Evolutionary conservation across 2,797 vertebrate species (phyloP), one percentile per base, ranked within the genome.

Genomic region (Mormyrus hasselquistii): DNA sequence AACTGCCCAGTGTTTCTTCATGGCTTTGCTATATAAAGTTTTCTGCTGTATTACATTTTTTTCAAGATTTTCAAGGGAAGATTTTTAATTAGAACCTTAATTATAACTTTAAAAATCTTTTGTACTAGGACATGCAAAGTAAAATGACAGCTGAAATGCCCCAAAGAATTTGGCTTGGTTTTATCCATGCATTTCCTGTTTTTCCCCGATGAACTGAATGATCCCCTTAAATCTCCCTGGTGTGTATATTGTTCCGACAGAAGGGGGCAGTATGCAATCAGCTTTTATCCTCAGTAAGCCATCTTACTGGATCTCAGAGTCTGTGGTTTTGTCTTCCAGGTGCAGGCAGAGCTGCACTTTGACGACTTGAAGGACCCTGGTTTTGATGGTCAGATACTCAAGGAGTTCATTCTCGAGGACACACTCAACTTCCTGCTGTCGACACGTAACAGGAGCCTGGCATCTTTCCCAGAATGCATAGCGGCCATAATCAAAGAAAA

Each of bases 371-470:
- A 94, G 50, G 95, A 95, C 16, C 89, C 92, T 12, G 90, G 91
- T 16, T 94, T 95, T 92, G 96, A 96, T 62, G 93, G 96, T 92
- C 97, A 97, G 94, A 96, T 94, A 90, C 94, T 95, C 85, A 97
- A 94, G 95, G 96, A 98, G 93, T 92, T 93, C 57, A 92, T 99
- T 91, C 94, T 99, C 92, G 96, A 97, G 93, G 97, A 99, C 88
- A 94, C 95, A 0, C 96, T 99, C 84, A 94, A 91, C 91, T 96
- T 99, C 93, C 95, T 98, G 88, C 93, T 97, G 88, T 93, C 94
- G 29, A 93, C 95, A 69, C 91, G 92, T 69, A 92, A 93, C 9
- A 93, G 93, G 38, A 90, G 93, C 90, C 87, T 91, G 90, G 93
- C 95, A 82, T 87, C 91, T 89, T 91, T 96, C 88, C 88, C 92